Conservation (phyloP, 2,888 invertebrate genomes). For the Lithosia quadra region DNA sequence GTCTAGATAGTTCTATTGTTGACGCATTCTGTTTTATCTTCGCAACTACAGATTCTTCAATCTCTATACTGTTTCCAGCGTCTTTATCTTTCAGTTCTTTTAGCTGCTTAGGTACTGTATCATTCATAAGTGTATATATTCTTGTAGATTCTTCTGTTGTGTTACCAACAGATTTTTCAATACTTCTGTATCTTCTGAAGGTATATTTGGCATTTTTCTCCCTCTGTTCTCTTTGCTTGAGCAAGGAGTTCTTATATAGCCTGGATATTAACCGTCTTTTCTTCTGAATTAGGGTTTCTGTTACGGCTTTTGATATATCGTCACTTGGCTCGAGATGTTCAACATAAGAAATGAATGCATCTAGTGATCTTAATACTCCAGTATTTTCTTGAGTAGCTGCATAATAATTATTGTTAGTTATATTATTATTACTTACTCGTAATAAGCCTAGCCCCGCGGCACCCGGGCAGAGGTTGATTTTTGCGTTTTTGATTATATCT, state of each 20-base stretch:
- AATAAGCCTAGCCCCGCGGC: too few relatives aligned
- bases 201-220: not conserved
- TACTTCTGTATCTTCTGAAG: not conserved
- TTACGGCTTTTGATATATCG: fast-evolving
- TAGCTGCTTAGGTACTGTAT: too few relatives aligned
- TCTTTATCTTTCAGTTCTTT: too few relatives aligned
- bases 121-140: too few relatives aligned
- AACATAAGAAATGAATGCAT: not conserved
- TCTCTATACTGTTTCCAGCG: too few relatives aligned
- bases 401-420: not conserved
- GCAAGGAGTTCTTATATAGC: not conserved
- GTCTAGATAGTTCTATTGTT: too few relatives aligned
- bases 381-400: not conserved
- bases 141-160: too few relatives aligned
- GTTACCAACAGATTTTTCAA: not conserved
- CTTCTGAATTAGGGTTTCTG: not conserved
- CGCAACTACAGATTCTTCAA: too few relatives aligned
- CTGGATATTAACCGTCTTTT: not conserved
- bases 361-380: not conserved
- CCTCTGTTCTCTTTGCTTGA: not conserved
- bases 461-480: too few relatives aligned
- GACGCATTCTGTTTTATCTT: too few relatives aligned
- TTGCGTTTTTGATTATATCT: too few relatives aligned
- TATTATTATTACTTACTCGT: too few relatives aligned
- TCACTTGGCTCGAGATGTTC: not conserved